Base-by-base conservation (phyloP, 2,888 invertebrate genomes). In the Liodrosophila aerea region DNA sequence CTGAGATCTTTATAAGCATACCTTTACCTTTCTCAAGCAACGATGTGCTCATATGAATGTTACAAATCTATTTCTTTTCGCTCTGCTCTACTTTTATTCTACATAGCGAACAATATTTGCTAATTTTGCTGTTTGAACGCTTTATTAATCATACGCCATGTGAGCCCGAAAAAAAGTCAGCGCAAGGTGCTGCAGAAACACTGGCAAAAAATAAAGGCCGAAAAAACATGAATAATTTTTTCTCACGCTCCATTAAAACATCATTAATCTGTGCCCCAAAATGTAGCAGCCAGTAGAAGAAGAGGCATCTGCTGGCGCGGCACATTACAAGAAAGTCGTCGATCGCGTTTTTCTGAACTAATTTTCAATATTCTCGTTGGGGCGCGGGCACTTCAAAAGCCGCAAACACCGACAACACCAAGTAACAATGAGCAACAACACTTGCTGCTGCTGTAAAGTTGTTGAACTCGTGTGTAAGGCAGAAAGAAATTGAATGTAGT, bases 221-320 rank as follows among this genome's bases (percentile, higher is more conserved):
- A 13, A 34, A 30, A n/a, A 53, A 31, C 45, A 49, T 45, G 31
- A 47, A 45, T 58, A 46, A 47, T 34, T 56, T 70, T 62, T 83
- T 80, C 84, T 80, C 78, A 80, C 78, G 78, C 78, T 80, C 84
- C 84, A 80, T 80, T 80, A 80, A 83, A 76, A 80, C 49, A 74
- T 58, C 78, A 83, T 80, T 72, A 80, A 80, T 80, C 77, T 75
- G 60, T 53, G 57, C 40, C 40, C 53, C 50, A 18, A 56, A 41
- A 54, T 43, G 50, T 58, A 51, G 44, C 11, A 12, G n/a, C n/a
- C n/a, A 33, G 41, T 57, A 58, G 50, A 15, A 45, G 40, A 37
- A 45, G 53, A 18, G 39, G 54, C 43, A 15, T 13, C 31, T 43
- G 39, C 57, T 40, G 43, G 53, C 50, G 64, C 73, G 60, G 64